A percentile compares a stretch with the other conserved stretches of the same genome.
Evolutionary conservation across 2,888 invertebrate genomes (phyloP).

Genomic region (Gisinianus flammeolus): DNA sequence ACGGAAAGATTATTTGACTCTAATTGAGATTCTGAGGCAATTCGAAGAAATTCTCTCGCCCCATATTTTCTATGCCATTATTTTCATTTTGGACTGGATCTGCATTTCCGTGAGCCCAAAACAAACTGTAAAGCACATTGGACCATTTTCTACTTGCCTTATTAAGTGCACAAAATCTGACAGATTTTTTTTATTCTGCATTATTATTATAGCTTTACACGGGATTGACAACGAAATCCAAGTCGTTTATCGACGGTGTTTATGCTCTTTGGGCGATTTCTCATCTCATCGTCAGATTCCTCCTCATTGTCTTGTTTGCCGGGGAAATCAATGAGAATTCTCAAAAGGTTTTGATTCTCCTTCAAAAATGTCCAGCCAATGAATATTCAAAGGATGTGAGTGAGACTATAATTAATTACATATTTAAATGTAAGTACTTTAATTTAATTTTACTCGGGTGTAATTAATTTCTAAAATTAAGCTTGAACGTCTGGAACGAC

Average conservation of each 20-base stretch:
- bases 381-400: background rate
- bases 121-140: too few species aligned
- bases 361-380: background rate
- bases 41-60: background rate
- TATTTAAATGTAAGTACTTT: too few species aligned
- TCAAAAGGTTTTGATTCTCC: background rate
- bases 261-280: background rate
- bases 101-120: background rate
- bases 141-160: background rate
- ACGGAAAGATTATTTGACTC: background rate
- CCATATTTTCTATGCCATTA: background rate
- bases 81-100: background rate
- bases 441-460: too few species aligned
- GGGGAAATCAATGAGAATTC: background rate
- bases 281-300: background rate
- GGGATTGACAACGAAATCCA: background rate
- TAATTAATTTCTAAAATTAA: background rate
- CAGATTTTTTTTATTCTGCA: background rate
- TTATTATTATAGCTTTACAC: background rate
- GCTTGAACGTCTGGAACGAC: background rate
- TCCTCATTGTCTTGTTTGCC: background rate
- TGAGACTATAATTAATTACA: too few species aligned
- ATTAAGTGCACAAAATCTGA: background rate
- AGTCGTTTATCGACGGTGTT: background rate
- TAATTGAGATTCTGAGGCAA: background rate